These are phyloP conservation scores for Achlya flavicornis DNA, from an alignment of 2,888 invertebrate genomes.

Conservation along the genomic window DNA sequence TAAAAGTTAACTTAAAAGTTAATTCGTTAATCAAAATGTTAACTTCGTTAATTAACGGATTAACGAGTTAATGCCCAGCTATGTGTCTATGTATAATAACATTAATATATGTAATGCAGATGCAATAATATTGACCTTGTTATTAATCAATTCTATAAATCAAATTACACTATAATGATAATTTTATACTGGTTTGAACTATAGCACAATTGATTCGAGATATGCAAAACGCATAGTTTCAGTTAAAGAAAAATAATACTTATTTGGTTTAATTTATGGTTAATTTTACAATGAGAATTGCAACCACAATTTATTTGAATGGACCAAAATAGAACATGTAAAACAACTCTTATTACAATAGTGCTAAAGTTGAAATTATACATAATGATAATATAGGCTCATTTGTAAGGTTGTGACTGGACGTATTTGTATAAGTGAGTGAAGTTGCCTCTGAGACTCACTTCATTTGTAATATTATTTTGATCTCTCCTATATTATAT, in stretches of 20 bases:
- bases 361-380: constrained; percentile 33
- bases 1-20: too few relatives aligned
- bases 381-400: constrained; percentile 56
- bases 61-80: too few relatives aligned
- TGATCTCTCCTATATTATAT: constrained; percentile 10
- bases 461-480: constrained; percentile 12
- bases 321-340: neutral
- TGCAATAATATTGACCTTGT: neutral
- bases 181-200: neutral
- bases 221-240: too few relatives aligned
- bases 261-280: neutral
- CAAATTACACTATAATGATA: neutral
- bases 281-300: neutral
- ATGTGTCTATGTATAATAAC: too few relatives aligned
- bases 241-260: too few relatives aligned
- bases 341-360: constrained; percentile 16
- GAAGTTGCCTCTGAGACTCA: constrained; percentile 63
- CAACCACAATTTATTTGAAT: too few relatives aligned
- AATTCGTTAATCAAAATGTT: too few relatives aligned
- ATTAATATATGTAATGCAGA: too few relatives aligned
- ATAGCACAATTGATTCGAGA: neutral
- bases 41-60: too few relatives aligned
- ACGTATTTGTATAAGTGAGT: constrained; percentile 52
- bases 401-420: constrained; percentile 75
- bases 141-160: neutral